These are phyloP conservation scores for Eueremaeus valkanovi DNA, from an alignment of 2,888 invertebrate species.

Conservation along the genomic window DNA sequence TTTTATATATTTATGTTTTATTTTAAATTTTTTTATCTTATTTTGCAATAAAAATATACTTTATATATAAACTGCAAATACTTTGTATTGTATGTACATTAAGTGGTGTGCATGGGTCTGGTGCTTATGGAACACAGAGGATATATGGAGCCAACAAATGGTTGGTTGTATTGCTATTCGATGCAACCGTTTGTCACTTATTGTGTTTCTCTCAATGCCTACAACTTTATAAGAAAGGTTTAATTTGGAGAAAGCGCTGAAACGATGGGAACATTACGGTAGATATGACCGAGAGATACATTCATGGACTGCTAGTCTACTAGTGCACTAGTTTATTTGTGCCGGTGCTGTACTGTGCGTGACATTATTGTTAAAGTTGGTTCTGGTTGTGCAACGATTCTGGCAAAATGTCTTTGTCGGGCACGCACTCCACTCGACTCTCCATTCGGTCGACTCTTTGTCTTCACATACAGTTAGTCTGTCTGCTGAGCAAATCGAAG, in stretches of 20 bases:
- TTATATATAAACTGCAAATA: too few relatives aligned
- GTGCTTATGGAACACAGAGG: too few relatives aligned
- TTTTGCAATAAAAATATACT: too few relatives aligned
- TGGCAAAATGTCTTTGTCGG: slow-evolving; percentile 16
- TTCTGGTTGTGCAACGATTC: neutral
- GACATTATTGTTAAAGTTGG: slow-evolving; percentile 4
- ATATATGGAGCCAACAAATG: slow-evolving; percentile 16
- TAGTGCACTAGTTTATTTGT: neutral
- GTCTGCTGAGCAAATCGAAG: neutral
- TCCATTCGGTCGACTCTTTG: neutral
- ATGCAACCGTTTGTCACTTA: neutral
- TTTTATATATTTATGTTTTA: too few relatives aligned
- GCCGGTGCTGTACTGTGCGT: slow-evolving; percentile 11
- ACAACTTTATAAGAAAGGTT: slow-evolving; percentile 1
- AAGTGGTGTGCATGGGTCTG: too few relatives aligned
- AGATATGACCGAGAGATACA: too few relatives aligned
- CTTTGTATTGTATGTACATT: too few relatives aligned
- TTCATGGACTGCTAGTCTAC: slow-evolving; percentile 10
- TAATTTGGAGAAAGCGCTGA: neutral
- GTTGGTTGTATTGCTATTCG: neutral
- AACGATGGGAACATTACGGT: neutral
- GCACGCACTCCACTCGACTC: neutral
- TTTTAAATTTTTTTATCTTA: too few relatives aligned
- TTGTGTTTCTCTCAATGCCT: neutral
- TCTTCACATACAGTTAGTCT: neutral